Percentiles rank a stretch among this genome's conserved stretches.
Conservation (phyloP, 2,113 vertebrate genomes). For the Machaerirhynchus nigripectus region DNA sequence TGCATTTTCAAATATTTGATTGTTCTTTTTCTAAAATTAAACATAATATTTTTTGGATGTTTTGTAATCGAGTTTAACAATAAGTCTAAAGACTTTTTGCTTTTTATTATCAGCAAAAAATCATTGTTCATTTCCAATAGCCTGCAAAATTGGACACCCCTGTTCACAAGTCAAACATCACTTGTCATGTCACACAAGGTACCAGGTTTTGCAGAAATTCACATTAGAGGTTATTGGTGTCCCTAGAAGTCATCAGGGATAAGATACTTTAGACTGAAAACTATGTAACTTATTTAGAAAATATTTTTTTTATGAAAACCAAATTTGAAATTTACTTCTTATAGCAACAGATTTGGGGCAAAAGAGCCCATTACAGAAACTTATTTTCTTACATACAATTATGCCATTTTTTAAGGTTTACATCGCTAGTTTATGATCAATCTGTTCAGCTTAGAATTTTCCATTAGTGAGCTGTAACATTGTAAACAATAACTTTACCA, state of each 20-base stretch:
- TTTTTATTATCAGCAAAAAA: not conserved
- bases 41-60: not conserved
- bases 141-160: not conserved
- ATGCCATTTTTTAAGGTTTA: not conserved
- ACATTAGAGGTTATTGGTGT: not conserved
- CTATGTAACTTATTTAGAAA: not conserved
- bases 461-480: not conserved
- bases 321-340: not conserved
- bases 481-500: not conserved
- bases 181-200: not conserved
- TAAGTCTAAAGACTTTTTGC: not conserved
- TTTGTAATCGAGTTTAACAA: not conserved
- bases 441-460: not conserved
- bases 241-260: not conserved
- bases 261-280: not conserved
- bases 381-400: not conserved
- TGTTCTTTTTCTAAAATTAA: not conserved
- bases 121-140: not conserved
- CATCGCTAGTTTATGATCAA: not conserved
- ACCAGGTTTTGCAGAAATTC: not conserved
- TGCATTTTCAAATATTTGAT: not conserved
- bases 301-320: not conserved
- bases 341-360: not conserved
- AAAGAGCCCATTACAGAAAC: not conserved
- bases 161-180: not conserved